Base-by-base conservation (phyloP, 2,113 vertebrate genomes). In the Nycticorax nycticorax region DNA sequence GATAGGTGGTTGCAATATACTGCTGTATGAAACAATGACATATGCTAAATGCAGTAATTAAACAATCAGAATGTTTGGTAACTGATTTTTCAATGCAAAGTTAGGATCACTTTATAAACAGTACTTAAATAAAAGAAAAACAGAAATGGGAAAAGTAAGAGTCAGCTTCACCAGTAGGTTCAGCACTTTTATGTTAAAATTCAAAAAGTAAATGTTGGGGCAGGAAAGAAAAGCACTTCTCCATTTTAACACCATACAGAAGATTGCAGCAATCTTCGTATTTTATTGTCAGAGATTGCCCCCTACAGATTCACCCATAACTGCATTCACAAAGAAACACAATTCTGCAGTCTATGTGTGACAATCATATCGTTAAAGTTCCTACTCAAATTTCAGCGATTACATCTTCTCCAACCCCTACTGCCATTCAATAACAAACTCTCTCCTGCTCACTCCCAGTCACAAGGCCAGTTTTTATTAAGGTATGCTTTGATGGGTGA, bases 271-370 rank as follows among this genome's bases (percentile, higher is more conserved):
- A 81, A 55, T 48, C 82, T 81, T 72, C 0, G 1, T 41, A 55
- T 94, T 97, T 97, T 94, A 66, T 88, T 97, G 96, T 98, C 96
- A 96, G 95, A 97, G 82, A 93, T 93, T 98, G 97, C 96, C 98
- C 97, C 95, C 98, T 98, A 97, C 89, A 97, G 97, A 97, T 92
- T 91, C 76, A 91, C 67, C 67, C 35, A 79, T 66, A 89, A 91
- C 35, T 88, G 84, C 89, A 96, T 32, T 93, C 72, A 52, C 33
- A 79, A 68, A 84, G 45, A 91, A 24, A 80, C 13, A 28, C 28
- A 95, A 5, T 62, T 81, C n/a, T 60, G 24, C 13, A 71, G 22
- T 50, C 75, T 55, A 0, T 10, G 21, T 1, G 9, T 37, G 19
- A 79, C 35, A 66, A 56, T 27, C 37, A 3, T 1, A 9, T 6